Base-by-base conservation (phyloP, 1,140 invertebrate species). In the Reticulitermes speratus region DNA sequence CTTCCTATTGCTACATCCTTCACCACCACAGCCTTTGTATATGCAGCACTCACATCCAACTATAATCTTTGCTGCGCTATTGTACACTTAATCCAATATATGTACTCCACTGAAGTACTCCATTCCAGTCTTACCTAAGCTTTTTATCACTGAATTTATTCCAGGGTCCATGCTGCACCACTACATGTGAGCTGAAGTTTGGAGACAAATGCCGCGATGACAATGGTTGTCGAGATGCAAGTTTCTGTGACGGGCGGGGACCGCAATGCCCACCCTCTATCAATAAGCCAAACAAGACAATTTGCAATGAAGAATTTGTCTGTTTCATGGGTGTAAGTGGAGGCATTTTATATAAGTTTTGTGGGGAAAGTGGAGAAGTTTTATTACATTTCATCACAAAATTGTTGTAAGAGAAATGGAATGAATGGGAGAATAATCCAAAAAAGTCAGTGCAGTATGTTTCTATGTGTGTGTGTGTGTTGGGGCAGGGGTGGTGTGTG, bases 91-190 rank as follows among this genome's bases (percentile, higher is more conserved):
- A n/a, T n/a, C n/a, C n/a, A n/a, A n/a, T 11, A 52, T 14, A 14
- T 52, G 52, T 8, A 16, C 52, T 55, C 14, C 19, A 55, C 19
- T 21, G 52, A 48, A 9, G 9, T 11, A 48, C 45, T 12, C 45
- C 14, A 38, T 48, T 48, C 45, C 45, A 48, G 9, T 48, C 45
- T 48, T 48, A 16, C 14, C 14, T 3, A 48, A 1, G 45, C 9
- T 48, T 3, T 48, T 48, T 16, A 48, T 48, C 45, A 48, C 14
- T 9, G 9, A 12, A 12, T 48, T 0, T 65, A n/a, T 91, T 87
- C 21, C 93, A 99, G 94, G 98, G 98, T 86, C 98, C 98, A 0
- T 99, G 99, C 90, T 99, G 99, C 91, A 97, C 97, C 2, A 92
- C 94, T 6, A 94, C 96, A 55, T 99, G 98, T 91, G 94, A 94